A percentile compares a stretch with the other conserved stretches of the same genome.
phyloP scores from a whole-genome alignment of 2,888 invertebrate genomes.

The Cryptus viduatorius region DNA sequence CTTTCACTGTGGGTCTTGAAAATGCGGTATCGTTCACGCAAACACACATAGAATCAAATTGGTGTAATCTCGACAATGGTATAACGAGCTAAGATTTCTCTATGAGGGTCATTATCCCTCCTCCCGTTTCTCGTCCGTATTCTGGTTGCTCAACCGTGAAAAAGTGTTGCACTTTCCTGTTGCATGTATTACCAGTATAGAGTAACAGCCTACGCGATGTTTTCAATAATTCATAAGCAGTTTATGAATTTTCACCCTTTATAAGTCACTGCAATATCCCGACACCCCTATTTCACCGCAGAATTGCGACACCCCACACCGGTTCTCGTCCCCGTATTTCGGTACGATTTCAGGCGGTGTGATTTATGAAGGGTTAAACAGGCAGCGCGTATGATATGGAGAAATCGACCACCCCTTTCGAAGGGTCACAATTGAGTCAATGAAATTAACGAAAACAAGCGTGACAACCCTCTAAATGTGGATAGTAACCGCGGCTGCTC shows the following conservation, averaged over 20 bases:
- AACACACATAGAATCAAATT: constrained; percentile 1
- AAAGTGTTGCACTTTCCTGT: constrained; percentile 1
- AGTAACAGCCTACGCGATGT: no score
- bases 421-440: neutral
- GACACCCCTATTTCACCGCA: no score
- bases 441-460: constrained; percentile 47
- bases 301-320: no score
- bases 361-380: no score
- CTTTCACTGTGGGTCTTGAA: constrained; percentile 45
- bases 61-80: constrained; percentile 60
- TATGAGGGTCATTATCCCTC: constrained; percentile 22
- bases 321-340: no score
- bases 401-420: constrained; percentile 16
- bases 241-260: no score
- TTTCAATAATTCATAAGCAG: no score
- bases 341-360: no score
- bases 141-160: constrained; percentile 2
- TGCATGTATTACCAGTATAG: neutral
- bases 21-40: constrained; percentile 49
- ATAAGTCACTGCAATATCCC: no score
- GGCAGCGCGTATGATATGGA: neutral
- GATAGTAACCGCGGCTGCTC: constrained; percentile 33
- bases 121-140: constrained; percentile 3
- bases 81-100: constrained; percentile 54
- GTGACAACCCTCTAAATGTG: constrained; percentile 46